Evolutionary conservation across 2,888 invertebrate species (phyloP), one percentile per base, ranked within the genome.

Genomic region (Chrysolina oricalcia): DNA sequence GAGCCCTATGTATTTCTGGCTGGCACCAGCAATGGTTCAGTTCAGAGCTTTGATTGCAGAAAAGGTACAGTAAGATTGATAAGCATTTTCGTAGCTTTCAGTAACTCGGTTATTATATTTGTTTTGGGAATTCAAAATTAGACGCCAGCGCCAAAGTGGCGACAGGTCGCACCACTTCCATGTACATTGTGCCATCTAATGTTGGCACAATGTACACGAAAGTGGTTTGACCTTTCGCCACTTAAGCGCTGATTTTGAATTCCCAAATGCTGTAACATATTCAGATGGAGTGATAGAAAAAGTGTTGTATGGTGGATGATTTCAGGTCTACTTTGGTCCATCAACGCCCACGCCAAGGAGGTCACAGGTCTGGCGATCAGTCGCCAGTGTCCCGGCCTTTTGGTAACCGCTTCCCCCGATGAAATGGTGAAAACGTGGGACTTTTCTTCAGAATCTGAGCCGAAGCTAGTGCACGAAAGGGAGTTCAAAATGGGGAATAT

Each of bases 361-460:
- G 93, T 97, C 27, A 96, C 97, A 80, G 97, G 96, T 83, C 89
- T 97, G 43, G 91, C 92, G 73, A 89, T 96, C 65, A 96, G 96
- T 86, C 90, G 91, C 0, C 90, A 91, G 72, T 93, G 95, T 74
- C 93, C 94, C 0, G 95, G 95, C 4, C 89, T 96, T 65, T 89
- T 98, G 85, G 91, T 96, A 2, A 95, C 96, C 0, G 91, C 93
- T 0, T 94, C 96, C 8, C 92, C 93, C 1, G 97, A 98, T 86
- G 94, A 95, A 77, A 90, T 91, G n/a, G 87, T 97, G 4, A 97
- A 97, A 90, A 92, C 95, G 0, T 98, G 98, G 98, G 97, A 98
- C 85, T 91, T 89, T 79, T 80, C 83, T 63, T 82, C 87, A 80
- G 82, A 87, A 85, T 75, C 82, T 82, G 79, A 69, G 63, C 90